Percentiles rank a stretch among this genome's conserved stretches.
Evolutionary conservation across 2,113 vertebrate species (phyloP).

Genomic region (Phalacrocorax aristotelis): DNA sequence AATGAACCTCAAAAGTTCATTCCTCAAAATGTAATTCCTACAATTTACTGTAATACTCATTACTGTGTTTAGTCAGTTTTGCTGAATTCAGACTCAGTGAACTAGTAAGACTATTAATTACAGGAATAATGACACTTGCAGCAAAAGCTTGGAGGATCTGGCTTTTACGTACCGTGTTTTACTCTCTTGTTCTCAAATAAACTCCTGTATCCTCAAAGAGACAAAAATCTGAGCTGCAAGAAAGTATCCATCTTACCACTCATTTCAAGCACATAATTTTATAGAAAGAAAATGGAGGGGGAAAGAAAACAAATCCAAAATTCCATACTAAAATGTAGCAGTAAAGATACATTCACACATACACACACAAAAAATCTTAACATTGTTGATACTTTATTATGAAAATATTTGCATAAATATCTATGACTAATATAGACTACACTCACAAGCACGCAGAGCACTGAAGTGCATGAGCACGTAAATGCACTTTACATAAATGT

Average conservation of each 20-base stretch:
- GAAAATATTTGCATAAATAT: neutral
- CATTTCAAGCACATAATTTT: neutral
- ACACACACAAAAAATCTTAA: neutral
- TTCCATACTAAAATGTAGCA: neutral
- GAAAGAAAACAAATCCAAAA: neutral
- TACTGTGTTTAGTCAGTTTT: neutral
- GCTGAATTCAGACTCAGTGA: neutral
- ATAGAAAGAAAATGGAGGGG: neutral
- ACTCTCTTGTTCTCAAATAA: neutral
- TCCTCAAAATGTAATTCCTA: neutral
- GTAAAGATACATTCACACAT: neutral
- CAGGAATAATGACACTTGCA: neutral
- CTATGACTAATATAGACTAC: neutral
- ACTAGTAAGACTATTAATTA: neutral
- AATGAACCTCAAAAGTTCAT: neutral
- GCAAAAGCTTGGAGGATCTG: neutral
- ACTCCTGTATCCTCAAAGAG: neutral
- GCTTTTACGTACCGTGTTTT: neutral
- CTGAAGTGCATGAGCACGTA: neutral
- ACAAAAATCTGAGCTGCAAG: neutral
- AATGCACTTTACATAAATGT: neutral
- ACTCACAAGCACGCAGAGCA: neutral
- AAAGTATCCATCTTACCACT: neutral
- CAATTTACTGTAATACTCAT: neutral
- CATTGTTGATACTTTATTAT: neutral